A percentile compares a stretch with the other conserved stretches of the same genome.
These are phyloP conservation scores for Heterohyrax brucei DNA, from an alignment of 2,797 vertebrate species.

Conservation along the genomic window DNA sequence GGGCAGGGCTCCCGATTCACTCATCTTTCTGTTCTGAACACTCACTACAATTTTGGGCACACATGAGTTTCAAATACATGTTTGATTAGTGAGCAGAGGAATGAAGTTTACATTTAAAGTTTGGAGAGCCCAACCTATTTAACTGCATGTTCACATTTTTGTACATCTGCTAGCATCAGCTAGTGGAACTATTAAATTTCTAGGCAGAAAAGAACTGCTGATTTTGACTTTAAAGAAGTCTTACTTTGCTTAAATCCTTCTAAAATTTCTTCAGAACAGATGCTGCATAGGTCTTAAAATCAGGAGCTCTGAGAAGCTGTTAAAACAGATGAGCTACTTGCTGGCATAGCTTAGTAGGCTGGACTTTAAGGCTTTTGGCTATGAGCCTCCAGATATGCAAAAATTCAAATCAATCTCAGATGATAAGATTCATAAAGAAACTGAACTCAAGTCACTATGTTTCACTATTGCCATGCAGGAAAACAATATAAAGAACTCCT, in stretches of 20 bases:
- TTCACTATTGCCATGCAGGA: slow-evolving; percentile 63
- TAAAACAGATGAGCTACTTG: background rate
- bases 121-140: background rate
- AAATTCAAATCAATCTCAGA: slow-evolving; percentile 42
- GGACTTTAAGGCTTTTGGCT: background rate
- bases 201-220: background rate
- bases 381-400: background rate
- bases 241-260: slow-evolving; percentile 45
- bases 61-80: background rate
- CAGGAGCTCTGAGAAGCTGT: background rate
- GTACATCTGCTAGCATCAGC: background rate
- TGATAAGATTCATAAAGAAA: slow-evolving; percentile 69
- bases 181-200: slow-evolving; percentile 50
- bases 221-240: slow-evolving; percentile 12
- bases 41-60: background rate
- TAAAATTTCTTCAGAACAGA: slow-evolving; percentile 54
- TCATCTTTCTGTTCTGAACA: background rate
- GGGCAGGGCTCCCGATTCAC: background rate
- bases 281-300: background rate
- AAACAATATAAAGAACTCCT: slow-evolving; percentile 63
- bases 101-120: slow-evolving; percentile 32
- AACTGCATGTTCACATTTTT: background rate
- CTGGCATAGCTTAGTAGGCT: background rate
- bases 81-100: slow-evolving; percentile 14
- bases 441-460: slow-evolving; percentile 67